Base-by-base conservation (phyloP, 2,113 vertebrate genomes). In the Acinonyx jubatus region DNA sequence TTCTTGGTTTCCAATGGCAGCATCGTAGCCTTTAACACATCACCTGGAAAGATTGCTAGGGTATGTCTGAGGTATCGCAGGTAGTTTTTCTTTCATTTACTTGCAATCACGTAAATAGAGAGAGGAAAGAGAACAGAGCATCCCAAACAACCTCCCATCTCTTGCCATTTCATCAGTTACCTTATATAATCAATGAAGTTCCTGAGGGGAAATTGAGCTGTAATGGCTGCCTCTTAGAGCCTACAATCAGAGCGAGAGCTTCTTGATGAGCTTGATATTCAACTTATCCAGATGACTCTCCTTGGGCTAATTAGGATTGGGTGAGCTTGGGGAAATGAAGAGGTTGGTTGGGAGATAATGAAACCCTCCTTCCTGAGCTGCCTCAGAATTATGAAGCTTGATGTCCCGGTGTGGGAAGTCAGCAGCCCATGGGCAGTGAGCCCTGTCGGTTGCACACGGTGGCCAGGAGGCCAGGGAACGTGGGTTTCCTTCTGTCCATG, bases 191-290 rank as follows among this genome's bases (percentile, higher is more conserved):
- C 98, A 98, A 97, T 98, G 97, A 98, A 89, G 95, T 97, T 98
- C 95, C 97, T 97, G 94, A 98, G 95, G 97, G 97, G 98, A 98
- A 98, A 98, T 97, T 96, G 98, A 98, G 98, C 98, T 97, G 14
- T 94, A 98, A 97, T 83, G 96, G 94, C 93, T 96, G 76, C 96
- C 97, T 98, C 97, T 98, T 97, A 93, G 98, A 98, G 93, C 92
- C 97, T 83, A 98, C 98, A 98, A 98, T 98, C 98, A 98, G 95
- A 97, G 96, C 14, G 12, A 94, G 66, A 7, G 65, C 97, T 97
- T 94, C 82, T 94, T 98, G 98, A 98, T 98, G 98, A 98, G 98
- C 98, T 98, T 98, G 98, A 91, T 98, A 98, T 97, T 98, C 96
- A 96, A 63, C 97, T 97, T 97, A 98, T 89, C 38, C 36, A 87